Evolutionary conservation across 2,888 invertebrate species (phyloP).

Genomic region (Alloplasta piceator): DNA sequence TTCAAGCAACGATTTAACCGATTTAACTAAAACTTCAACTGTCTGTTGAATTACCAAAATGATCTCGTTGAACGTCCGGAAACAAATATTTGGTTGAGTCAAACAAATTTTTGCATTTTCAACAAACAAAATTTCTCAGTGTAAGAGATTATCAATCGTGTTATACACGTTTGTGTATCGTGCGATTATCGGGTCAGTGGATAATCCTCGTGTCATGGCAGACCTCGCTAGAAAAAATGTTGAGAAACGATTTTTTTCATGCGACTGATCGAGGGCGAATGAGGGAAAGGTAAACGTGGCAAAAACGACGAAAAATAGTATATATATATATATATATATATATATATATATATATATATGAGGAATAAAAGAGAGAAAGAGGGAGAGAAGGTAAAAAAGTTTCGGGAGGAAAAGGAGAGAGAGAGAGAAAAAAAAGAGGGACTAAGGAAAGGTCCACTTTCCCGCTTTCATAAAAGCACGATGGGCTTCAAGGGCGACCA

Average conservation of each 20-base stretch:
- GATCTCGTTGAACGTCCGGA: too few relatives aligned
- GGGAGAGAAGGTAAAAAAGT: slow-evolving; percentile 29
- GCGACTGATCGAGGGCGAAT: not conserved
- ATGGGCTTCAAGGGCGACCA: slow-evolving; percentile 81
- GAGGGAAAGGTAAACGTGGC: slow-evolving; percentile 43
- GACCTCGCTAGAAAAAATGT: slow-evolving; percentile 13
- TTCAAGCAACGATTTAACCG: too few relatives aligned
- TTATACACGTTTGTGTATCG: not conserved
- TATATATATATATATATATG: too few relatives aligned
- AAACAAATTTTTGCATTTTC: too few relatives aligned
- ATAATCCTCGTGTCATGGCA: not conserved
- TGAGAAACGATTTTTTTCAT: slow-evolving; percentile 17
- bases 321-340: too few relatives aligned
- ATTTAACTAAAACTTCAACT: too few relatives aligned
- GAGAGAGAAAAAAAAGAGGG: slow-evolving; percentile 64
- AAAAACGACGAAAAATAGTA: slow-evolving; percentile 28
- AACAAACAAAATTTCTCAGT: too few relatives aligned
- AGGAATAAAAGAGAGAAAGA: slow-evolving; percentile 46
- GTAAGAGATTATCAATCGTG: too few relatives aligned
- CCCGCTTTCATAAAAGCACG: slow-evolving; percentile 70
- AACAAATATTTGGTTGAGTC: too few relatives aligned
- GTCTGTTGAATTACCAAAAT: too few relatives aligned
- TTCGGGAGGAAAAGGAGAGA: slow-evolving; percentile 7
- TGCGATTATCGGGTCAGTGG: slow-evolving; percentile 4
- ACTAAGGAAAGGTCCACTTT: slow-evolving; percentile 71